Percentiles rank a stretch among this genome's conserved stretches.
Conservation (phyloP, 2,113 vertebrate genomes). For the Ictalurus furcatus region DNA sequence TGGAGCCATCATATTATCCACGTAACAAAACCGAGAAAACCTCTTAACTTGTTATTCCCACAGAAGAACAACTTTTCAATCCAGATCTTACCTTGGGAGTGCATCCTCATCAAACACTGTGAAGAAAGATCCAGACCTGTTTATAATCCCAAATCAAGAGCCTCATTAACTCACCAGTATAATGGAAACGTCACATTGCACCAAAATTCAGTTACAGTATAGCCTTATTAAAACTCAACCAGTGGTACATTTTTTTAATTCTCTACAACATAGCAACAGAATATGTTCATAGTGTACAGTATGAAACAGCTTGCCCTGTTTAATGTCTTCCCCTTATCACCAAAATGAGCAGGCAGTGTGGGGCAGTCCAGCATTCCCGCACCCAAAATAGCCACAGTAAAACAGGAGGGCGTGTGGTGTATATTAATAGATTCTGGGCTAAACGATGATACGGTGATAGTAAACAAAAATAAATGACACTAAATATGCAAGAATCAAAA, state of each 20-base stretch:
- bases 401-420: conserved; percentile 29
- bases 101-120: conserved; percentile 36
- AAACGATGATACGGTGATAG: conserved; percentile 42
- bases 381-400: conserved; percentile 54
- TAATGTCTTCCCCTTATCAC: conserved; percentile 28
- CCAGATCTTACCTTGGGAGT: conserved; percentile 48
- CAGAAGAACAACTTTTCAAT: background rate
- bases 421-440: conserved; percentile 57
- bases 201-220: background rate
- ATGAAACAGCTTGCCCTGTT: conserved; percentile 7
- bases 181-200: background rate
- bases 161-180: background rate
- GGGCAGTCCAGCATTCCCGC: conserved; percentile 35
- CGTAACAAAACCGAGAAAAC: background rate
- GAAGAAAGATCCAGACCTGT: background rate
- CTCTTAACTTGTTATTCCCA: background rate
- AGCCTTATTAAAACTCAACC: background rate
- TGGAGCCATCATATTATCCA: background rate
- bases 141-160: background rate
- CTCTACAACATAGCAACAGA: background rate
- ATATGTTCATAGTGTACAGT: background rate
- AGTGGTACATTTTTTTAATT: background rate
- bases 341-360: conserved; percentile 16
- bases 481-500: background rate
- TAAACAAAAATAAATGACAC: background rate